A percentile compares a stretch with the other conserved stretches of the same genome.
Conservation (phyloP, 2,888 invertebrate genomes). For the Scaptomyza flava region DNA sequence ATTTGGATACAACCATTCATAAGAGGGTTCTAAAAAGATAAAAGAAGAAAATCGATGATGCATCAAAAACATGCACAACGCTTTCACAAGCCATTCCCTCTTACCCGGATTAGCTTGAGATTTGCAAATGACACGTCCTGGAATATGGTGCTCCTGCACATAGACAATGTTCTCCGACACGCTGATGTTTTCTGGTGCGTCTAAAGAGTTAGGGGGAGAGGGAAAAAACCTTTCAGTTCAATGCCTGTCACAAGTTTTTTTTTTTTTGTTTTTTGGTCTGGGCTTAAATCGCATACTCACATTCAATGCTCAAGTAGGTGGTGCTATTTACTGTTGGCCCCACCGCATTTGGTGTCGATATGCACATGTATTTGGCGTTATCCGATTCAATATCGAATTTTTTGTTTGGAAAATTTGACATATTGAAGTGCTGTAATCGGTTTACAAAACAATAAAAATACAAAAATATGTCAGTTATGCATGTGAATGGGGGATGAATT, state of each 20-base stretch:
- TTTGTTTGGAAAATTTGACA: conserved; percentile 92
- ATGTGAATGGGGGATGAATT: conserved; percentile 36
- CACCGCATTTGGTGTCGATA: conserved; percentile 90
- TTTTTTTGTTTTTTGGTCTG: no score
- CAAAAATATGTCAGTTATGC: conserved; percentile 36
- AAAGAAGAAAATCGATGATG: neutral
- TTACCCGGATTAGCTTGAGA: conserved; percentile 86
- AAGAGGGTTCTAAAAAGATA: conserved; percentile 76
- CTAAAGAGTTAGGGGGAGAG: conserved; percentile 82
- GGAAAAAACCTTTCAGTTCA: neutral
- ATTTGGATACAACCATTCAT: conserved; percentile 83
- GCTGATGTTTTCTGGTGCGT: conserved; percentile 93
- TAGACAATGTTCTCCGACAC: conserved; percentile 86
- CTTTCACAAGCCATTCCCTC: conserved; percentile 26
- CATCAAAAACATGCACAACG: neutral
- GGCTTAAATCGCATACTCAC: conserved; percentile 86
- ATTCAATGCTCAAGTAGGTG: conserved; percentile 94
- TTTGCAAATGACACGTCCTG: conserved; percentile 85
- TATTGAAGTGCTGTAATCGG: conserved; percentile 90
- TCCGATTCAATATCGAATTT: conserved; percentile 91
- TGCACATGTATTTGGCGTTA: conserved; percentile 93
- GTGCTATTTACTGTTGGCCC: conserved; percentile 93
- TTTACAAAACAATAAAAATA: conserved; percentile 41
- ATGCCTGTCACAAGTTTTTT: conserved; percentile 2
- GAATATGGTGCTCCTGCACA: conserved; percentile 85